Conservation (phyloP, 2,888 invertebrate genomes). For the Platycnemis pennipes region DNA sequence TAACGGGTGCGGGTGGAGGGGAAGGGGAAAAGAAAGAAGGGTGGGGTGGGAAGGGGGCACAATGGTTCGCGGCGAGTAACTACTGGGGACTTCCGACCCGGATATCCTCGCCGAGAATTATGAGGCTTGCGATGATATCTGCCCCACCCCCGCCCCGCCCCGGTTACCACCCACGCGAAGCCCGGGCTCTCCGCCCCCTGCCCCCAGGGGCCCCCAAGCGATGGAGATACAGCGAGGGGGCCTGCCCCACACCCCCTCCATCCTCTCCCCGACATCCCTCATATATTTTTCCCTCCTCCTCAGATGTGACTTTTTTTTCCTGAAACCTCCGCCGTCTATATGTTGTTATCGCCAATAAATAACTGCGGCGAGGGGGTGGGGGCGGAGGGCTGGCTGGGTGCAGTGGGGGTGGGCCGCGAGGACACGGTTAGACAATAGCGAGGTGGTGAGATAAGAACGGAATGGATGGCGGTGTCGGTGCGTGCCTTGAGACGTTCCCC, state of each 20-base stretch:
- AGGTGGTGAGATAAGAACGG: not conserved
- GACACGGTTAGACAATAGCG: not conserved
- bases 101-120: slow-evolving; percentile 67
- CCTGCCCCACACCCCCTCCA: slow-evolving; percentile 5
- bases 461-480: not conserved
- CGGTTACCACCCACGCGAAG: not conserved
- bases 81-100: slow-evolving; percentile 68
- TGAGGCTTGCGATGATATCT: slow-evolving; percentile 69
- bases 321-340: slow-evolving; percentile 70
- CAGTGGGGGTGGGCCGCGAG: not conserved
- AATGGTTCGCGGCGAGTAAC: slow-evolving; percentile 60
- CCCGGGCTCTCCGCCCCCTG: not conserved
- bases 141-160: not conserved
- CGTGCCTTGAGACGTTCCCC: too few species aligned
- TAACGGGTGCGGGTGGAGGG: not conserved
- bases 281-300: slow-evolving; percentile 39
- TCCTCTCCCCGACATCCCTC: slow-evolving; percentile 59
- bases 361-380: slow-evolving; percentile 67
- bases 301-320: slow-evolving; percentile 52
- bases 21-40: not conserved
- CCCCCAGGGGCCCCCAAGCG: slow-evolving; percentile 34
- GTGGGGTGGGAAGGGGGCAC: not conserved
- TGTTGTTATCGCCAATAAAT: slow-evolving; percentile 73
- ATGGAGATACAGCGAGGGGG: slow-evolving; percentile 21
- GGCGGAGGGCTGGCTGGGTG: not conserved